Base-by-base conservation (phyloP, 37 sponge, comb jelly and placozoan genomes). In the Spongilla lacustris region DNA sequence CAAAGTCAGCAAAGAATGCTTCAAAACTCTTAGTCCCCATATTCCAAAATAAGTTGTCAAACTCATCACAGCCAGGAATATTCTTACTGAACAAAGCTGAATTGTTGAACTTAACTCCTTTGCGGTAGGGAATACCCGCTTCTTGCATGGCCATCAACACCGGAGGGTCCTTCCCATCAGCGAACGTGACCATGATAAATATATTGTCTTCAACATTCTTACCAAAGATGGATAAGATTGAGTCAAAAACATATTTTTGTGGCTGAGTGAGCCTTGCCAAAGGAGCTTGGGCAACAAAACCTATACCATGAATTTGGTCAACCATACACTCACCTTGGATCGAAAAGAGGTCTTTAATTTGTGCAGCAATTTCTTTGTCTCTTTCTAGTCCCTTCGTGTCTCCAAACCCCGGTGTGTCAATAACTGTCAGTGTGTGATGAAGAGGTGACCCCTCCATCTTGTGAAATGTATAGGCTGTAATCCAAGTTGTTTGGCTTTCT, bases 331-430 rank as follows among this genome's bases (percentile, higher is more conserved):
- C 34, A 0, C 85, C 88, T 48, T 29, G 33, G 2, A 68, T 81
- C 5, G 80, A 37, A 38, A 92, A 92, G 41, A 92, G 84, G 23
- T 83, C 70, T 26, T 79, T 71, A n/a, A 92, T 92, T 36, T 92
- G 88, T 0, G 34, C 27, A 19, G 71, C 30, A 35, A 87, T 79
- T n/a, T 86, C 66, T 37, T 74, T 36, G 69, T 92, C 88, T 33
- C 82, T 50, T 29, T 75, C 49, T 31, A 87, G 29, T 6, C 92
- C 88, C 5, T 29, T 24, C 25, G 85, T 73, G 32, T 92, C 88
- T 66, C 92, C 92, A 80, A 87, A 92, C 19, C 88, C 88, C 29
- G 92, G 92, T 3, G 92, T 87, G 37, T 92, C 92, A 76, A 92
- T 84, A 28, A 92, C 74, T 8, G 92, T 92, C 0, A 92, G 69